Base-by-base conservation (phyloP, 2,797 vertebrate genomes). In the Phalloptychus januarius region DNA sequence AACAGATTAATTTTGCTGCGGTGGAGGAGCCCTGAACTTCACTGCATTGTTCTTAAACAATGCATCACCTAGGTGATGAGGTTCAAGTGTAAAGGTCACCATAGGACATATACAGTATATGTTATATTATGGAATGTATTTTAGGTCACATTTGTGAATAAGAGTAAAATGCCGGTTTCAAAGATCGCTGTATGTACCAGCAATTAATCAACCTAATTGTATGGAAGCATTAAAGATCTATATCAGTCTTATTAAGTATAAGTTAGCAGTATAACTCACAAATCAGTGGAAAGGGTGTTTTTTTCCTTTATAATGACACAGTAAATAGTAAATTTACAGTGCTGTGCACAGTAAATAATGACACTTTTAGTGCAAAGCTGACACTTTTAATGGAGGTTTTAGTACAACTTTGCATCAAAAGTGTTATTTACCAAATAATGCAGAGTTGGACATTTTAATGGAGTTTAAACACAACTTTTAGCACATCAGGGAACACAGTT, bases 41-140 rank as follows among this genome's bases (percentile, higher is more conserved):
- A 76, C 77, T 63, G 75, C 71, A 44, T 79, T 78, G 48, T 83
- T 48, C 81, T 82, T 82, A 72, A 73, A 88, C 86, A n/a, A n/a
- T n/a, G n/a, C n/a, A n/a, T 81, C 76, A 91, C 88, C 80, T 76
- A 33, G 79, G 80, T 84, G 85, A 84, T 79, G 42, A 82, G 48
- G 28, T 71, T 84, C 50, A 67, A 54, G 67, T 67, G 11, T 16
- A 71, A 46, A 58, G 76, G 71, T 92, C 77, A 84, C 4, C n/a
- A 31, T 76, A 56, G 38, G 50, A 87, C 61, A 71, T 25, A n/a
- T n/a, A n/a, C n/a, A n/a, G 20, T 36, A 18, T 20, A 36, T 15
- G 44, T 76, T 61, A 71, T 77, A 54, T 44, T 48, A 75, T 72
- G 23, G 42, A 84, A 82, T 54, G 45, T 15, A 87, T 71, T 71